Base-by-base conservation (phyloP, 2,113 vertebrate genomes). In the Colistium nudipinnis region DNA sequence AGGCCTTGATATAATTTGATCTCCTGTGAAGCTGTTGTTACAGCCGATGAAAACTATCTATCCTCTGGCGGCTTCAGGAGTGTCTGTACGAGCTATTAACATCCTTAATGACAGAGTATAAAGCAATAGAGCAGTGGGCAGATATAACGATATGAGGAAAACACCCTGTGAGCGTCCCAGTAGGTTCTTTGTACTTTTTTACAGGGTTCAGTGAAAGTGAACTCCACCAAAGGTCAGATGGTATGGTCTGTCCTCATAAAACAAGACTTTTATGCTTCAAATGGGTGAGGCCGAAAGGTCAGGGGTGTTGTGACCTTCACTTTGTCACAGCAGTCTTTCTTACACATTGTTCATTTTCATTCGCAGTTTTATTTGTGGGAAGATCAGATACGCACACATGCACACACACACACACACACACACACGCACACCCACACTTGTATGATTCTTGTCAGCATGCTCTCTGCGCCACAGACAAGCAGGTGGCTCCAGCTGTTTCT, bases 401-500 rank as follows among this genome's bases (percentile, higher is more conserved):
- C 31, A 33, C 31, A 33, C 31, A 33, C 31, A 33, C 31, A 33
- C 31, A 36, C 10, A 11, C 35, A 52, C n/a, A 52, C 22, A 41
- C 36, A 53, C 10, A 53, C 22, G 22, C 10, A 17, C 49, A 14
- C 12, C 45, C 17, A 36, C 13, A 17, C 28, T 6, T 16, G 24
- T 11, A 35, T 56, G 31, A n/a, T n/a, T n/a, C n/a, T n/a, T n/a
- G 9, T 55, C 1, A 4, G 62, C 53, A 52, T 51, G 51, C 14
- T 54, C 57, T 51, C 27, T 49, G 14, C 35, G 33, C 43, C 35
- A 7, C 52, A 33, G 39, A 48, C 52, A 62, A 38, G 47, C 53
- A 27, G 12, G 39, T 19, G 22, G 1, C 64, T 72, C 47, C 70
- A 72, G 54, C 67, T 84, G 78, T 67, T 68, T 66, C 30, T 27